Conservation (phyloP, 2,113 vertebrate species). For the Bagarius yarrelli region DNA sequence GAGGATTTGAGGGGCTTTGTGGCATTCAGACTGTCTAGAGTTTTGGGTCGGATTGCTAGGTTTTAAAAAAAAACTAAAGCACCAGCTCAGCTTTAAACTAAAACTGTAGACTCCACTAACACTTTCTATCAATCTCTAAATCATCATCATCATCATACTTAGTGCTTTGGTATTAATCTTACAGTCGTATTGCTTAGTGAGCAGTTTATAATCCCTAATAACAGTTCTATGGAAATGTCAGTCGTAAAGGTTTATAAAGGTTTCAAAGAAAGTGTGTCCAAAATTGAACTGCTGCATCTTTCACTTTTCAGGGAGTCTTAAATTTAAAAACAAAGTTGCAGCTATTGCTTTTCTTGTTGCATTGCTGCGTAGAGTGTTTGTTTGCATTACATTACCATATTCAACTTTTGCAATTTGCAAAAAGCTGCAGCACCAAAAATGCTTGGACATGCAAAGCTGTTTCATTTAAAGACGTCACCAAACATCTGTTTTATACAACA, state of each 20-base stretch:
- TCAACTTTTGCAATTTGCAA: too few relatives aligned
- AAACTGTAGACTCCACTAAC: neutral
- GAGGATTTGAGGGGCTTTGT: slow-evolving; percentile 47
- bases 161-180: neutral
- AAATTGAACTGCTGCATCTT: neutral
- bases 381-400: neutral
- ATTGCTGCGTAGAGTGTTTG: neutral
- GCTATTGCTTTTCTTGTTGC: neutral
- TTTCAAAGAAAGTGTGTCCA: neutral
- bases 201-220: neutral
- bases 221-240: too few relatives aligned
- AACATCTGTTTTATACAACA: too few relatives aligned
- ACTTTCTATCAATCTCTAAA: neutral
- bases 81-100: neutral
- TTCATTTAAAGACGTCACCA: too few relatives aligned
- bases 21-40: neutral
- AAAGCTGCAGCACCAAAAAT: too few relatives aligned
- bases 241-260: neutral
- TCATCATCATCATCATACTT: neutral
- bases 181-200: neutral
- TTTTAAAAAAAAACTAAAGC: neutral
- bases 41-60: neutral
- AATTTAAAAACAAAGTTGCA: neutral
- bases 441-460: too few relatives aligned
- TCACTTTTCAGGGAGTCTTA: neutral